Conservation (phyloP, 1,140 invertebrate genomes). For the Dendroctonus valens region DNA sequence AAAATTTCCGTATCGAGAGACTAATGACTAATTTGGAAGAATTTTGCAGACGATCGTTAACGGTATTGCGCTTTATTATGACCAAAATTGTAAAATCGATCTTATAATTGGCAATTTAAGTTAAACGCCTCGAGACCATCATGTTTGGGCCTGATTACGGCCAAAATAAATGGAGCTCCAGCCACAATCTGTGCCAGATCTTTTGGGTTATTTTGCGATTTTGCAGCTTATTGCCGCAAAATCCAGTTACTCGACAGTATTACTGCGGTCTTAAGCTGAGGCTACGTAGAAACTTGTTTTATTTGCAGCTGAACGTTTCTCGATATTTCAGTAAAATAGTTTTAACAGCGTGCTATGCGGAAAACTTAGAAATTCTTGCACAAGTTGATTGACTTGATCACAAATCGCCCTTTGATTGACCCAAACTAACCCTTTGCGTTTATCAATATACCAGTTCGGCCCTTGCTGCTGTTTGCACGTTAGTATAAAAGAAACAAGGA, state of each 20-base stretch:
- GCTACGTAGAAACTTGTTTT: not conserved
- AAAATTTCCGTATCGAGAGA: constrained; percentile 11
- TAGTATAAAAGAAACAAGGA: too few relatives aligned
- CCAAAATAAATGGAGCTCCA: constrained; percentile 9
- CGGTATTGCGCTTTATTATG: constrained; percentile 28
- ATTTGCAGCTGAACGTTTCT: not conserved
- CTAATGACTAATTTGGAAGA: constrained; percentile 21
- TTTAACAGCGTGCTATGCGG: too few relatives aligned
- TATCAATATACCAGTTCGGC: too few relatives aligned
- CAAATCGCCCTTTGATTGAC: too few relatives aligned
- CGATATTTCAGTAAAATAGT: too few relatives aligned
- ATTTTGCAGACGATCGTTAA: constrained; percentile 15
- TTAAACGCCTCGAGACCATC: constrained; percentile 31
- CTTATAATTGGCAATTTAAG: constrained; percentile 33
- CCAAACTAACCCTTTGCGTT: too few relatives aligned
- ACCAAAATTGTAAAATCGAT: constrained; percentile 32
- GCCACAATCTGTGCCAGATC: constrained; percentile 14
- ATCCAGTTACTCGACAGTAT: constrained; percentile 10
- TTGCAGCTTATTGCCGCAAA: constrained; percentile 11
- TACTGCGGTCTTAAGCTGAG: constrained; percentile 1
- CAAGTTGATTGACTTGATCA: too few relatives aligned
- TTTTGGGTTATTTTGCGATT: constrained; percentile 21
- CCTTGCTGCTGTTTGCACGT: too few relatives aligned
- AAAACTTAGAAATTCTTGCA: too few relatives aligned
- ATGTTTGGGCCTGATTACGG: constrained; percentile 28